A percentile compares a stretch with the other conserved stretches of the same genome.
Evolutionary conservation across 2,113 vertebrate genomes (phyloP).

Genomic region (Corythornis cristatus): DNA sequence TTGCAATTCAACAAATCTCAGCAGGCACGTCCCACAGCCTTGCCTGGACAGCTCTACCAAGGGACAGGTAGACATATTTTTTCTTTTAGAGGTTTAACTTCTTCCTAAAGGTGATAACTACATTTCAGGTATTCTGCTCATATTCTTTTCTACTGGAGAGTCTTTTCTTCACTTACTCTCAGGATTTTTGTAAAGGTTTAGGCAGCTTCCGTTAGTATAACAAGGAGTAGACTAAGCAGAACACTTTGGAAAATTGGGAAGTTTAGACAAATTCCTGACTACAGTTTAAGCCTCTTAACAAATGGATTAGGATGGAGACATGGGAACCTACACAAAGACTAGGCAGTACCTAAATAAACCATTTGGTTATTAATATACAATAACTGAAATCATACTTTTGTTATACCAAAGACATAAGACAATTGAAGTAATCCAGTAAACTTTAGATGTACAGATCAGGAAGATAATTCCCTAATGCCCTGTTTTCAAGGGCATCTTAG

Average conservation of each 20-base stretch:
- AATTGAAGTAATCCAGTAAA: neutral
- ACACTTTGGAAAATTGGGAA: neutral
- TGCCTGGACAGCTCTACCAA: constrained; percentile 96
- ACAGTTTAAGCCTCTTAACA: neutral
- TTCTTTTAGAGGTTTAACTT: neutral
- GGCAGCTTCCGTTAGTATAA: neutral
- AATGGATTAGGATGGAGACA: neutral
- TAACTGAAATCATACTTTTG: neutral
- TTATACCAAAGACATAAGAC: neutral
- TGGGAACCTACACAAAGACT: neutral
- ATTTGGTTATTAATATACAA: neutral
- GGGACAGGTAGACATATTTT: constrained; percentile 74
- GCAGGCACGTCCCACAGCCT: constrained; percentile 96
- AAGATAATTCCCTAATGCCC: neutral
- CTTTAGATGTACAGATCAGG: neutral
- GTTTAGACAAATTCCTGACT: neutral
- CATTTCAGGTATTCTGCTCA: neutral
- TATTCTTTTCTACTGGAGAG: neutral
- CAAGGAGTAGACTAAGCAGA: neutral
- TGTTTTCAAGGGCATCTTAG: neutral
- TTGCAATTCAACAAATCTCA: constrained; percentile 96
- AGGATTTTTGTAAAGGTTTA: neutral
- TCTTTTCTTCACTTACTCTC: neutral
- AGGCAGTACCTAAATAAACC: neutral
- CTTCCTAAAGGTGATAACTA: neutral